Evolutionary conservation across 2,113 vertebrate genomes (phyloP).

Genomic region (Colaptes auratus): DNA sequence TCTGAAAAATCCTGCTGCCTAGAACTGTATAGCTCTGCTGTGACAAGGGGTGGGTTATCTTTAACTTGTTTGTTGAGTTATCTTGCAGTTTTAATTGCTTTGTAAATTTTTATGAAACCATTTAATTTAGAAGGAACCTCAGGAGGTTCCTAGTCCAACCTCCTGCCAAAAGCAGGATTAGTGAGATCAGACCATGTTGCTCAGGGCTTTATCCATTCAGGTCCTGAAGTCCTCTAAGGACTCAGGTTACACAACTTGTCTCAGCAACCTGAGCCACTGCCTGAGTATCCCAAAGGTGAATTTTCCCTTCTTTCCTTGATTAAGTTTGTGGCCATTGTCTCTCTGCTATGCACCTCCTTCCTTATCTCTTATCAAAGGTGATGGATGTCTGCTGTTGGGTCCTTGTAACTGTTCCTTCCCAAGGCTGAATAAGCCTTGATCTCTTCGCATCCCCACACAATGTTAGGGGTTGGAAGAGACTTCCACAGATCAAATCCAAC

Average conservation of each 20-base stretch:
- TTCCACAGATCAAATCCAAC: too few species aligned
- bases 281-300: background rate
- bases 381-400: background rate
- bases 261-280: background rate
- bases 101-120: background rate
- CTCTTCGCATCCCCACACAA: background rate
- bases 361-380: background rate
- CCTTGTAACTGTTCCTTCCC: fast-evolving
- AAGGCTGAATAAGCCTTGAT: background rate
- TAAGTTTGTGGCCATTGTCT: background rate
- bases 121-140: background rate
- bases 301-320: background rate
- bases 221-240: background rate
- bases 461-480: too few species aligned
- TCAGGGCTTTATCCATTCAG: background rate
- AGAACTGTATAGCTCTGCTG: background rate
- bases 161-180: background rate
- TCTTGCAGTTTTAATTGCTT: background rate
- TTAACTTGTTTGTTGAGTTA: background rate
- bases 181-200: background rate
- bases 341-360: background rate
- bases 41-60: background rate
- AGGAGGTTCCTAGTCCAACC: background rate
- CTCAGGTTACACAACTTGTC: background rate
- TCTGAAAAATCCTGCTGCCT: background rate